Conservation (phyloP, 2,797 vertebrate genomes). For the Geotrypetes seraphini region DNA sequence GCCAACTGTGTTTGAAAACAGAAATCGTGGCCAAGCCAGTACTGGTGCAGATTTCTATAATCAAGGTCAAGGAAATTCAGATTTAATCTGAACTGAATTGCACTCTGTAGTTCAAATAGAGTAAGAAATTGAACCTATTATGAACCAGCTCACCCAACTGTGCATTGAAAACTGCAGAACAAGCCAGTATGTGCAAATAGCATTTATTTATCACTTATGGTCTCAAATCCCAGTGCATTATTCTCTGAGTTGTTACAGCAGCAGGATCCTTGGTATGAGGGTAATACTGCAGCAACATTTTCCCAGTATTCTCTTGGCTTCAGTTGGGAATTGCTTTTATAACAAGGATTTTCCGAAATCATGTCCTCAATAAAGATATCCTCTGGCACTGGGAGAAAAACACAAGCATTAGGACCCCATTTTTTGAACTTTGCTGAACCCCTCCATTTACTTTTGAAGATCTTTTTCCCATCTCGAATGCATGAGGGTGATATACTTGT, state of each 20-base stretch:
- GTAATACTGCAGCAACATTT: background rate
- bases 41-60: too few species aligned
- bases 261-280: background rate
- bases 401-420: background rate
- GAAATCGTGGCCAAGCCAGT: too few species aligned
- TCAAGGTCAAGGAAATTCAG: too few species aligned
- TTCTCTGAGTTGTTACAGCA: background rate
- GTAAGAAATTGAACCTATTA: background rate
- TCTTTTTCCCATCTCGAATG: background rate
- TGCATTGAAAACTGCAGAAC: background rate
- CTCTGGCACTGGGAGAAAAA: background rate
- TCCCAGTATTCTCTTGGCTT: conserved; percentile 13
- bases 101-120: background rate
- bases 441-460: background rate
- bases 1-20: too few species aligned
- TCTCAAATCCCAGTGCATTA: background rate
- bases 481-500: background rate
- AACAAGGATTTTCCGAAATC: background rate
- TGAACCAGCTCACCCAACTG: background rate
- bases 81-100: too few species aligned
- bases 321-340: conserved; percentile 3
- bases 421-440: background rate
- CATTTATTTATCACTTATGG: background rate
- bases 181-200: background rate
- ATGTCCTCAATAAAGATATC: conserved; percentile 8